Evolutionary conservation across 2,797 vertebrate species (phyloP).

Genomic region (Arremon brunneinucha): DNA sequence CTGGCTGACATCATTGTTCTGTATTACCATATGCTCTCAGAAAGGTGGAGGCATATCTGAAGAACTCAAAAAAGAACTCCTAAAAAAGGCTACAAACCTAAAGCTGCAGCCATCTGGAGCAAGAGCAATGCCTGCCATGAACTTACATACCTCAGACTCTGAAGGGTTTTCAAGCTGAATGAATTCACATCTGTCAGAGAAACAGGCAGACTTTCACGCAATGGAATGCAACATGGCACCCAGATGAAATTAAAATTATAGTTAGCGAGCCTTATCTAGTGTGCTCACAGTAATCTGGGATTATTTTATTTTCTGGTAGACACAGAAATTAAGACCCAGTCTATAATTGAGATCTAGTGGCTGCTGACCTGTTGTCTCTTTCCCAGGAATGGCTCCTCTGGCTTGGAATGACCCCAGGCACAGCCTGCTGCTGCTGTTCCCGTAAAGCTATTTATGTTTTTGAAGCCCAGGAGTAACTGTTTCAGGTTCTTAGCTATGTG

Average conservation of each 20-base stretch:
- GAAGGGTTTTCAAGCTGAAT: constrained; percentile 20
- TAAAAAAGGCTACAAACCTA: neutral
- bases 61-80: neutral
- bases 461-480: neutral
- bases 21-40: neutral
- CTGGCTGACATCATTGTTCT: neutral
- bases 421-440: neutral
- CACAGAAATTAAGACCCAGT: neutral
- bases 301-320: neutral
- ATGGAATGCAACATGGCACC: neutral
- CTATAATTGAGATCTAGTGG: neutral
- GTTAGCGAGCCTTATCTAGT: neutral
- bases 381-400: neutral
- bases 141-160: neutral
- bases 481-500: neutral
- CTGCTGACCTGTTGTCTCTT: neutral
- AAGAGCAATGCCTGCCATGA: neutral
- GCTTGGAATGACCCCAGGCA: neutral
- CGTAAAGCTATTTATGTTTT: neutral
- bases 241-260: neutral
- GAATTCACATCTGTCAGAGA: neutral
- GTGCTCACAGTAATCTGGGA: neutral
- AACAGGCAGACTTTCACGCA: neutral
- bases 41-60: neutral
- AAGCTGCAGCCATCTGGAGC: constrained; percentile 21